phyloP scores from a whole-genome alignment of 2,113 vertebrate species.

The Cyanoramphus novaezelandiae region DNA sequence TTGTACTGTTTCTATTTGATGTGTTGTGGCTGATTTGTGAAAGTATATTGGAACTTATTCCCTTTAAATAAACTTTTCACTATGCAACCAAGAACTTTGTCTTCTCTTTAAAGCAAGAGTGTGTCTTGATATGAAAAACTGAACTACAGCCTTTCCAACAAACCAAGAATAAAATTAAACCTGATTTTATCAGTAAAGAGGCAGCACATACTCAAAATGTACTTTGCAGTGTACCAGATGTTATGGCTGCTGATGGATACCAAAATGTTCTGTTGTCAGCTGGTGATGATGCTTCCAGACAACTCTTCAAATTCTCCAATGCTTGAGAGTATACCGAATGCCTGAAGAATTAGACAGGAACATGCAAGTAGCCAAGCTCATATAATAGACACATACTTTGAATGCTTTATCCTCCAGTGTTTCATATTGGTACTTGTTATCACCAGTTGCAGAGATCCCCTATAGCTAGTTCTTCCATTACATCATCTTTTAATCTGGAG shows the following conservation, averaged over 20 bases:
- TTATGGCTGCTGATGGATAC: neutral
- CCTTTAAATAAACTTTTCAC: conserved; percentile 79
- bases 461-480: neutral
- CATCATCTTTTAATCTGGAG: neutral
- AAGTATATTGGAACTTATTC: conserved; percentile 54
- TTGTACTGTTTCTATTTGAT: conserved; percentile 68
- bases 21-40: conserved; percentile 71
- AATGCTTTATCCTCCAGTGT: neutral
- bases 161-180: neutral
- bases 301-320: neutral
- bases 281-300: neutral
- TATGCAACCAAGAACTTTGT: conserved; percentile 60
- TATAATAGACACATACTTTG: neutral
- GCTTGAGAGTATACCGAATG: neutral
- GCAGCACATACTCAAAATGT: neutral
- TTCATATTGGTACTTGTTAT: neutral
- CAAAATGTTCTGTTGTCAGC: neutral
- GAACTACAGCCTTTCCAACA: neutral
- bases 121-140: neutral
- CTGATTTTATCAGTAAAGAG: neutral
- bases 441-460: neutral
- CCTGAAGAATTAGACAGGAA: neutral
- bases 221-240: neutral
- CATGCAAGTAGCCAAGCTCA: neutral
- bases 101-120: neutral